Percentiles rank a stretch among this genome's conserved stretches.
These are phyloP conservation scores for Nycticebus coucang DNA, from an alignment of 2,113 vertebrate genomes.

Conservation along the genomic window DNA sequence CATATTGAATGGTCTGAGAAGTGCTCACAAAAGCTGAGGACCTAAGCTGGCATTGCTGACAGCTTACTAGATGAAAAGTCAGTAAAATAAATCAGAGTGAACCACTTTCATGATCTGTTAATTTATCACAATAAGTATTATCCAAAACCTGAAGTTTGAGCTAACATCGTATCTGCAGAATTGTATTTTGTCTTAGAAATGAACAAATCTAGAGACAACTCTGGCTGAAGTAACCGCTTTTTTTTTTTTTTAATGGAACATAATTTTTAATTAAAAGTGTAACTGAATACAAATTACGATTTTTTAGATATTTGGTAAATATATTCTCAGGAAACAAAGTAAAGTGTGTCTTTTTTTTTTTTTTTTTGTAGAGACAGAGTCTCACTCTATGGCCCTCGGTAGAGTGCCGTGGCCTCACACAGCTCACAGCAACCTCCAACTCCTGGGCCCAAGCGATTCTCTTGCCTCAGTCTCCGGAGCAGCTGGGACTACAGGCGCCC, in stretches of 20 bases:
- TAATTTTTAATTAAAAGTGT: neutral
- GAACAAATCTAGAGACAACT: neutral
- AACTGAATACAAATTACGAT: neutral
- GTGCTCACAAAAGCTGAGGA: neutral
- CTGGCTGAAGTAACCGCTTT: neutral
- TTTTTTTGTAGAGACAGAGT: too few relatives aligned
- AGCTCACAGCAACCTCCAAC: too few relatives aligned
- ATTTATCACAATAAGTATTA: neutral
- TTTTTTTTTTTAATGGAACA: neutral
- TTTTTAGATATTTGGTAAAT: neutral
- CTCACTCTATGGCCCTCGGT: too few relatives aligned
- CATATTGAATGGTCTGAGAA: neutral
- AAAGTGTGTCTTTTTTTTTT: neutral
- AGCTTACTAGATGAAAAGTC: neutral
- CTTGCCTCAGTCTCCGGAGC: too few relatives aligned
- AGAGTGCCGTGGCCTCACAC: too few relatives aligned
- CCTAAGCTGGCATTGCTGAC: neutral
- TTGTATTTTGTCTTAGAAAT: neutral
- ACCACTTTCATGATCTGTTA: neutral
- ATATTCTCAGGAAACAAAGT: neutral
- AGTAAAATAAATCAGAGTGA: neutral
- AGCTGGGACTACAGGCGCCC: too few relatives aligned
- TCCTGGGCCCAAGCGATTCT: too few relatives aligned
- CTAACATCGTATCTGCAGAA: neutral
- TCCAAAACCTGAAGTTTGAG: neutral